Conservation (phyloP, 2,797 vertebrate species). For the Saxicola maurus region DNA sequence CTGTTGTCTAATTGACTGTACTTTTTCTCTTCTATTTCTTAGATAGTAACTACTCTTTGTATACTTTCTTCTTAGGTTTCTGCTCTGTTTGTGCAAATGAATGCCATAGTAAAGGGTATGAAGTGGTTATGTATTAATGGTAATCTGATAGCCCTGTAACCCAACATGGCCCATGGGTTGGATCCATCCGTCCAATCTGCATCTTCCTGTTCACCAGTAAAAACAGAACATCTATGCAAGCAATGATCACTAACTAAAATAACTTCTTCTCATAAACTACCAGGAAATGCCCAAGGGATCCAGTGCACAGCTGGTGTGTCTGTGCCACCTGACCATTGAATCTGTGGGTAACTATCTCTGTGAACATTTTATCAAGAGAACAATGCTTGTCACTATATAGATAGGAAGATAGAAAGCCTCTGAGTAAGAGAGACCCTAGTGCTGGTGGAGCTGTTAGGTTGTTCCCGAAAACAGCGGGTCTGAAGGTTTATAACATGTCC, state of each 20-base stretch:
- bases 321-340: not conserved
- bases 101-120: not conserved
- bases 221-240: not conserved
- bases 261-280: not conserved
- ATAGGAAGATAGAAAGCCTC: not conserved
- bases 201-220: not conserved
- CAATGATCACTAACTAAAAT: not conserved
- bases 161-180: not conserved
- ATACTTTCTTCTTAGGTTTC: not conserved
- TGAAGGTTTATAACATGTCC: not conserved
- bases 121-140: not conserved
- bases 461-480: not conserved
- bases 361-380: not conserved
- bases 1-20: not conserved
- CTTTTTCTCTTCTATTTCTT: not conserved
- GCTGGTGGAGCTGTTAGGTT: not conserved
- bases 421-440: not conserved
- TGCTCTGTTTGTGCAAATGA: not conserved
- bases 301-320: not conserved
- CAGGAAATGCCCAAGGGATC: not conserved
- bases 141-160: not conserved
- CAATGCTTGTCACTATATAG: accelerated
- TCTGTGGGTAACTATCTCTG: not conserved
- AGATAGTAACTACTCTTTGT: not conserved
- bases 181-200: not conserved